A percentile compares a stretch with the other conserved stretches of the same genome.
These are phyloP conservation scores for Gallinago stenura DNA, from an alignment of 2,797 vertebrate genomes.

Conservation along the genomic window DNA sequence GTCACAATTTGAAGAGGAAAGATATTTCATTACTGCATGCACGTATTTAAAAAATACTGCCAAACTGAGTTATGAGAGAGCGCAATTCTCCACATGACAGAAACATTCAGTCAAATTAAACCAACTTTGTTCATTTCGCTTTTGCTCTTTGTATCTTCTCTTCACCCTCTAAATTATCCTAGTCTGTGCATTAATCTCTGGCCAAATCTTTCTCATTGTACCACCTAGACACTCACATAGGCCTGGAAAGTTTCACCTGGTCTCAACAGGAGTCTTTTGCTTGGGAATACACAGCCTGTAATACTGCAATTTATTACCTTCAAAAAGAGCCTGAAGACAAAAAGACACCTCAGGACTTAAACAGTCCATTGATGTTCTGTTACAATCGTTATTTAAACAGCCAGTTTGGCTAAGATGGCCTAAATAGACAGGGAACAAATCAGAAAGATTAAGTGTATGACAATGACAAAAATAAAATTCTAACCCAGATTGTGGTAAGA, in stretches of 20 bases:
- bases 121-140: neutral
- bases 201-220: neutral
- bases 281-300: neutral
- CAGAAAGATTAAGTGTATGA: neutral
- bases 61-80: neutral
- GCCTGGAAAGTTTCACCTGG: neutral
- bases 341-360: slow-evolving; percentile 29
- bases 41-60: neutral
- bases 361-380: neutral
- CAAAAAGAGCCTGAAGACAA: slow-evolving; percentile 1
- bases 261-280: neutral
- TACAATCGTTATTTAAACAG: slow-evolving; percentile 2
- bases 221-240: neutral
- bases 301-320: neutral
- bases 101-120: neutral
- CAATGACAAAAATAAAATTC: slow-evolving; percentile 8
- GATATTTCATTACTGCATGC: neutral
- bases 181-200: neutral
- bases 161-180: neutral
- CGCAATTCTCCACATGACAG: fast-evolving
- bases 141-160: neutral
- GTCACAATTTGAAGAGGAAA: neutral
- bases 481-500: neutral
- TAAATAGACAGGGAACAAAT: slow-evolving; percentile 39
- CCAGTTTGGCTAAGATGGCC: neutral